Base-by-base conservation (phyloP, 2,113 vertebrate genomes). In the Myiagra hebetior region DNA sequence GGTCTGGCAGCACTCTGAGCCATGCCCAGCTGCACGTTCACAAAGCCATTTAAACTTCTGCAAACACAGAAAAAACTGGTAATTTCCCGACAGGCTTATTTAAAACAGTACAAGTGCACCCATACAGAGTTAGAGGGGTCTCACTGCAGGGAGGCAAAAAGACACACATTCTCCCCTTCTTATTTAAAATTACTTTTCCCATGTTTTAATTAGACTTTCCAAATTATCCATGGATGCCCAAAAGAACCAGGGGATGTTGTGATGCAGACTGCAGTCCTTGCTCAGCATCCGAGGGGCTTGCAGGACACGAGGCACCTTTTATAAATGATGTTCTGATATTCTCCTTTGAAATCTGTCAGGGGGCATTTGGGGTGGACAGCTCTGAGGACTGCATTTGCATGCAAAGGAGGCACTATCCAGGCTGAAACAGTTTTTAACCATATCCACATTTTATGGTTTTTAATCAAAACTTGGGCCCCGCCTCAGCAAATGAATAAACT, bases 21-120 rank as follows among this genome's bases (percentile, higher is more conserved):
- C n/a, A 27, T 95, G 95, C 93, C 77, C 89, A 81, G 87, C 93
- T 93, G 96, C 95, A 97, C 92, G 70, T 97, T 94, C 92, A 75
- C 96, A 77, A 42, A 80, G 84, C 52, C 85, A 87, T 35, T 82
- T 41, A 69, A 91, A 88, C 86, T 23, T 52, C 89, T 79, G 80
- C 84, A 79, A 76, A 74, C 64, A 69, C 10, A 72, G 86, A 49
- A 92, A 89, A 75, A 46, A 41, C 41, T 15, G 23, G n/a, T 21
- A 90, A 44, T 49, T 57, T 73, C 82, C 64, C 11, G 23, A 8
- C 20, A 27, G 10, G 35, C 57, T 89, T 62, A 19, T 80, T 95
- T 70, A 56, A 70, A 90, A 42, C 75, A 35, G 16, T 19, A 37
- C 83, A 44, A 79, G 49, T 19, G 52, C 47, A 77, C 21, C 68